Evolutionary conservation across 2,797 vertebrate genomes (phyloP).

Genomic region (Spinus olivaceus): DNA sequence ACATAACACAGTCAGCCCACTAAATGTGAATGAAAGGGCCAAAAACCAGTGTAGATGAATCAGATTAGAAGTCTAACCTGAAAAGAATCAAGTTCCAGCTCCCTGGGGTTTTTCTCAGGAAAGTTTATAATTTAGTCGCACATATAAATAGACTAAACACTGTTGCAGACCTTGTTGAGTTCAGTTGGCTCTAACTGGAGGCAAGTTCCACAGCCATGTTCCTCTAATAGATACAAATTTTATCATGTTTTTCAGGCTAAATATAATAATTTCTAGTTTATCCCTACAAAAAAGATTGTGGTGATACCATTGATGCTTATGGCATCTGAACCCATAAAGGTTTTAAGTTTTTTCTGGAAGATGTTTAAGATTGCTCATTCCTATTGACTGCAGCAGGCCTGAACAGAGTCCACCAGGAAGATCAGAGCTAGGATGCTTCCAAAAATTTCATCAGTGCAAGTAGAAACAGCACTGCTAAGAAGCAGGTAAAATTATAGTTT

Average conservation of each 20-base stretch:
- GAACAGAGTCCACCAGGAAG: background rate
- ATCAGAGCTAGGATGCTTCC: background rate
- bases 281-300: background rate
- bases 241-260: background rate
- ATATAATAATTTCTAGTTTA: background rate
- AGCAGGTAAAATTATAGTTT: constrained; percentile 63
- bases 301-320: background rate
- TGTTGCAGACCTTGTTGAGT: background rate
- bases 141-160: background rate
- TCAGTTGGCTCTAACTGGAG: background rate
- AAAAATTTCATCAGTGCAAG: background rate
- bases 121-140: background rate
- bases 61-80: background rate
- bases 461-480: background rate
- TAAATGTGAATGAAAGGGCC: background rate
- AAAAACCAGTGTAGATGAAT: background rate
- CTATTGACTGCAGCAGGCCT: background rate
- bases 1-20: background rate
- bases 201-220: background rate
- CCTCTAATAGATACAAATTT: background rate
- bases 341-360: background rate
- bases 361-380: background rate
- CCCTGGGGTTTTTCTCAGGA: background rate
- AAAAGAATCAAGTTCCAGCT: background rate
- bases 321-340: fast-evolving